Base-by-base conservation (phyloP, 1,140 invertebrate genomes). In the Gryon sp. region DNA sequence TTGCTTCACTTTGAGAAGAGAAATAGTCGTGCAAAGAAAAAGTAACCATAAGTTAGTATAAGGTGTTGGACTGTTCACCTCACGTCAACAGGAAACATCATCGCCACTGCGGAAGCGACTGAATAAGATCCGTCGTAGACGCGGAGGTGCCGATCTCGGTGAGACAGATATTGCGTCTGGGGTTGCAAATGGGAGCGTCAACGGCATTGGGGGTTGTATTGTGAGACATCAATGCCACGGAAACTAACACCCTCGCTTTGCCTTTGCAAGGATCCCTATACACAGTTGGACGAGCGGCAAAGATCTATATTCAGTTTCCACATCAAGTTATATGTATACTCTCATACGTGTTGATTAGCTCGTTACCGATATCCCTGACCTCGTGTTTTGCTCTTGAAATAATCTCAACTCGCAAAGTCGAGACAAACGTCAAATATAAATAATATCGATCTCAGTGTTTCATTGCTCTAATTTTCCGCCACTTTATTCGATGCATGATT, bases 131-230 rank as follows among this genome's bases (percentile, higher is more conserved):
- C 80, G 74, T 66, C 74, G 73, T 32, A 62, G 50, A 50, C 73
- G 74, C 50, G 53, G 41, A 83, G 80, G 41, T 70, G 78, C 79
- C 79, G 83, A 84, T 86, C 82, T 81, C 73, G 15, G 20, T 57
- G 52, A 59, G 66, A 60, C 69, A 76, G 76, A 80, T 77, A 81
- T 78, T 79, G 72, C 70, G 63, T 73, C 66, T 70, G 74, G 60
- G 76, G 76, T 74, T 77, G 70, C 70, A 81, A 85, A 84, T 82
- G 80, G 82, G 82, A 80, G 83, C 86, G 84, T 84, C 82, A 82
- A 80, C 78, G 80, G 83, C 82, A 86, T 88, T 84, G 82, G 69
- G n/a, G 63, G 69, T 75, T 83, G 73, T 79, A 83, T 82, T 82
- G 82, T 81, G 73, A 45, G 18, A 55, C 76, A 73, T 83, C 79